A percentile compares a stretch with the other conserved stretches of the same genome.
Evolutionary conservation across 2,888 invertebrate genomes (phyloP).

Genomic region (Idaea dimidiata): DNA sequence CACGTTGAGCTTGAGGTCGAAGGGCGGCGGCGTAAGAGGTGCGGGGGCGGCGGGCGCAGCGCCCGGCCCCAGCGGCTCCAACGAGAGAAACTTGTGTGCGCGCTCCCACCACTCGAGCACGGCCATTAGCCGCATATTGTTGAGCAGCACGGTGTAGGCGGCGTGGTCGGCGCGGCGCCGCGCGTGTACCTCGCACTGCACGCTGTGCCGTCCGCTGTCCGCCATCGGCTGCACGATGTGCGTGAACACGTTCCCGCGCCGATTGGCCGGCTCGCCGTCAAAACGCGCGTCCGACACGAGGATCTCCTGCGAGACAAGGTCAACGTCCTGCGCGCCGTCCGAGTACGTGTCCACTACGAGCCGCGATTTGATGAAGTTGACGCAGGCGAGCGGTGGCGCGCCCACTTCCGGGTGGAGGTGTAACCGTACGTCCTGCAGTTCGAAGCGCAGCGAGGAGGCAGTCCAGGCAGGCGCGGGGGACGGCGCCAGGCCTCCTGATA

Average conservation of each 20-base stretch:
- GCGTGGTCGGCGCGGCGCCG: conserved; percentile 82
- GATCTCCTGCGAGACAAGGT: conserved; percentile 92
- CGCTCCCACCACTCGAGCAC: conserved; percentile 96
- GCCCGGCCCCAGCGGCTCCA: conserved; percentile 61
- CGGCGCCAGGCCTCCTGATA: conserved; percentile 9
- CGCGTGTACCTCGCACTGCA: conserved; percentile 89
- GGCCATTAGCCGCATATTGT: conserved; percentile 96
- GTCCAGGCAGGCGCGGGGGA: conserved; percentile 88
- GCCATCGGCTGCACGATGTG: conserved; percentile 92
- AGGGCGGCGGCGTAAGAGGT: conserved; percentile 61
- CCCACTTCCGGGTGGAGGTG: conserved; percentile 83
- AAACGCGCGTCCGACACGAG: conserved; percentile 89
- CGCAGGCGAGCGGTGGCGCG: conserved; percentile 86
- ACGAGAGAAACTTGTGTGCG: conserved; percentile 88
- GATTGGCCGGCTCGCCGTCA: conserved; percentile 83
- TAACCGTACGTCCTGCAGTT: conserved; percentile 92
- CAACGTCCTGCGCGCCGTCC: conserved; percentile 94
- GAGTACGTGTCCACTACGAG: conserved; percentile 92
- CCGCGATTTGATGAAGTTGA: conserved; percentile 95
- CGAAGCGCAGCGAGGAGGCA: conserved; percentile 88
- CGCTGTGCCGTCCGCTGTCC: conserved; percentile 76
- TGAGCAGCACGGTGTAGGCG: conserved; percentile 93
- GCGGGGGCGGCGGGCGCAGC: conserved; percentile 10
- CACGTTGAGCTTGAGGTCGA: conserved; percentile 95
- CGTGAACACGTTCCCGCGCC: conserved; percentile 91